Evolutionary conservation across 1,140 invertebrate species (phyloP).

Genomic region (Hypsibius dujardini): DNA sequence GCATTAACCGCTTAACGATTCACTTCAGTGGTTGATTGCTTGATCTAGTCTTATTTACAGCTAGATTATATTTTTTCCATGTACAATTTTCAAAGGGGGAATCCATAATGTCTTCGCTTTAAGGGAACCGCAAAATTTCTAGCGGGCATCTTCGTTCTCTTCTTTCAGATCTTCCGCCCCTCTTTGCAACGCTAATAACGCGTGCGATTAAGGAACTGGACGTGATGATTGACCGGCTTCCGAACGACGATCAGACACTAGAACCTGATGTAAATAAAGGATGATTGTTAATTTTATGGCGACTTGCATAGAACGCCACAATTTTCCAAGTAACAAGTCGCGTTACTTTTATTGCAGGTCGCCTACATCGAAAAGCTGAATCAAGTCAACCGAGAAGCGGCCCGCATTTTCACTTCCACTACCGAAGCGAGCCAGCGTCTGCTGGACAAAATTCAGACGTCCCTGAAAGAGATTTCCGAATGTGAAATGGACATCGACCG

Average conservation of each 20-base stretch:
- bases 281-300: no score
- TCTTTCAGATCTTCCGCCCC: constrained; percentile 1
- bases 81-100: no score
- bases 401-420: background rate
- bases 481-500: constrained; percentile 6
- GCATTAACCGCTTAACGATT: background rate
- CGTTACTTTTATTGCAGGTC: background rate
- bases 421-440: background rate
- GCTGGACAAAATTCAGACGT: background rate
- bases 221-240: background rate
- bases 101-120: no score
- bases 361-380: background rate
- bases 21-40: background rate
- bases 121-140: no score
- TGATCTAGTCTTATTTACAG: no score
- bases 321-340: background rate
- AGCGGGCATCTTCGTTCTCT: background rate
- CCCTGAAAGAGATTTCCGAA: constrained; percentile 8
- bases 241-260: background rate
- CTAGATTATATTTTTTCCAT: no score
- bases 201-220: background rate
- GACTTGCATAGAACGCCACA: no score
- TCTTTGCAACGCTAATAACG: background rate
- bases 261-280: no score
- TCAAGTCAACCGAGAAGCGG: background rate